Evolutionary conservation across 2,797 vertebrate species (phyloP).

Genomic region (Notamacropus eugenii): DNA sequence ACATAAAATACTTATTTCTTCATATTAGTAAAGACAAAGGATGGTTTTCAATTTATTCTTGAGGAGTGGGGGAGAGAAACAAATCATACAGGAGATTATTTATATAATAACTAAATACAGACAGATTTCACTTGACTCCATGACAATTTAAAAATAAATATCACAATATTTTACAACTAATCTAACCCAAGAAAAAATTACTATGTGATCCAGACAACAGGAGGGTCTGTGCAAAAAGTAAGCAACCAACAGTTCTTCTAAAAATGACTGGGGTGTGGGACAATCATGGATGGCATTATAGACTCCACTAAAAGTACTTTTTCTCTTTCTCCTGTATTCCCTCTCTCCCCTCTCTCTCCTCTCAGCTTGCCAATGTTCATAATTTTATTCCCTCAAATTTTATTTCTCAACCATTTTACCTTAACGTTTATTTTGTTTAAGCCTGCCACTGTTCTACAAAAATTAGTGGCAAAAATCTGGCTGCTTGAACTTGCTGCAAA

Average conservation of each 20-base stretch:
- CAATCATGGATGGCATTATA: too few species aligned
- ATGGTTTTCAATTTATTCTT: conserved; percentile 69
- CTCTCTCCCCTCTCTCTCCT: background rate
- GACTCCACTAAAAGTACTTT: background rate
- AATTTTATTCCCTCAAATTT: background rate
- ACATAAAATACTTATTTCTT: conserved; percentile 80
- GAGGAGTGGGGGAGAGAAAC: conserved; percentile 18
- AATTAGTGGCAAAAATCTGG: background rate
- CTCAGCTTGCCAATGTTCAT: background rate
- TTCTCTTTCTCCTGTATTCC: background rate
- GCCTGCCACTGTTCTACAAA: background rate
- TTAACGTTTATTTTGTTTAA: background rate
- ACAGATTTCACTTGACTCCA: background rate
- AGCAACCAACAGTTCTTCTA: too few species aligned
- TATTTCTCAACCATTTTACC: background rate
- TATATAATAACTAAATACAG: conserved; percentile 21
- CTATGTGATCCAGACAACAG: background rate
- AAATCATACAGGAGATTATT: conserved; percentile 48
- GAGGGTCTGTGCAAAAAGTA: background rate
- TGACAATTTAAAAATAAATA: conserved; percentile 47
- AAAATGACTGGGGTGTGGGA: background rate
- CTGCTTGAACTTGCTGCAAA: background rate
- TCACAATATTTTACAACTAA: conserved; percentile 45
- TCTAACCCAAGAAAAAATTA: background rate
- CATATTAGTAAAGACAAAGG: conserved; percentile 72